Percentiles rank a stretch among this genome's conserved stretches.
Evolutionary conservation across 53 echinoderm and acorn worm genomes (phyloP).

Genomic region (Crossaster papposus): DNA sequence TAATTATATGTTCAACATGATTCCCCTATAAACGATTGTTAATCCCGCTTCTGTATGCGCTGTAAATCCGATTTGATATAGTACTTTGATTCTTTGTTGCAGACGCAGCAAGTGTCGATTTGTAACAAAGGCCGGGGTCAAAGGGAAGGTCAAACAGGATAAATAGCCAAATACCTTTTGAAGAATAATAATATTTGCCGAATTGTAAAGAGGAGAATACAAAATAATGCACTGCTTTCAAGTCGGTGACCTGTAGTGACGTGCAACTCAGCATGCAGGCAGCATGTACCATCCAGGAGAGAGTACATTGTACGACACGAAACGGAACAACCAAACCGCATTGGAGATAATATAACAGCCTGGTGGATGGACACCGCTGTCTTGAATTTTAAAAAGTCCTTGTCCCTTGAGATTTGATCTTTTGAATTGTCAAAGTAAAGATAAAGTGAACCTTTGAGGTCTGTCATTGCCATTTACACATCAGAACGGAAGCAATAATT

Average conservation of each 20-base stretch:
- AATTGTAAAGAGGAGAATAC: too few species aligned
- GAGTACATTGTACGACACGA: too few species aligned
- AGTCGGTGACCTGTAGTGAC: too few species aligned
- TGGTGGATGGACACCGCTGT: neutral
- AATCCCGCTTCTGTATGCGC: neutral
- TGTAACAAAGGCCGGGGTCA: neutral
- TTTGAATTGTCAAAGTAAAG: neutral
- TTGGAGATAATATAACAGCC: too few species aligned
- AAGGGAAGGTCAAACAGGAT: neutral
- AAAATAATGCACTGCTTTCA: too few species aligned
- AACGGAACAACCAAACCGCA: too few species aligned
- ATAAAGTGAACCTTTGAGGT: neutral
- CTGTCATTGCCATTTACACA: neutral
- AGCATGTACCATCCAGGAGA: too few species aligned
- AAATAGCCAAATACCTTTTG: neutral
- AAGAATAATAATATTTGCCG: neutral
- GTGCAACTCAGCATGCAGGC: too few species aligned
- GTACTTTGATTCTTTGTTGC: neutral
- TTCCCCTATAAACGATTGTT: neutral
- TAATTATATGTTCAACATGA: neutral
- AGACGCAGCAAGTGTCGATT: neutral
- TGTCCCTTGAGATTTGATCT: neutral
- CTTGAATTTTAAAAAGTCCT: neutral
- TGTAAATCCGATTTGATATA: neutral
- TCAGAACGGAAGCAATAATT: neutral